phyloP scores from a whole-genome alignment of 37 sponge, comb jelly and placozoan species.

The Spongia lamella region DNA sequence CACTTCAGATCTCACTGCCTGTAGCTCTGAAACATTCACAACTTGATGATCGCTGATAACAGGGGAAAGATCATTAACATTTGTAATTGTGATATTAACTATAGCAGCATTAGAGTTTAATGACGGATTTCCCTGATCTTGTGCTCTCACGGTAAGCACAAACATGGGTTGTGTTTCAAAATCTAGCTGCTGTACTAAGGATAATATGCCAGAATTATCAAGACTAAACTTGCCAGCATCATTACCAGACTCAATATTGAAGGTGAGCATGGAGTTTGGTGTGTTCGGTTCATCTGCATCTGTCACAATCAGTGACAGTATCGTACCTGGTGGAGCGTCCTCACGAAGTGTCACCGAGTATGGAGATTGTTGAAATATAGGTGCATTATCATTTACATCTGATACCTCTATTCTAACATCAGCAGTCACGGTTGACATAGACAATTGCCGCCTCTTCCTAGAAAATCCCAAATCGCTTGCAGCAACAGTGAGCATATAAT shows the following conservation, averaged over 20 bases:
- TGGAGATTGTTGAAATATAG: slow-evolving; percentile 4
- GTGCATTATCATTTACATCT: slow-evolving; percentile 43
- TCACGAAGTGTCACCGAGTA: background rate
- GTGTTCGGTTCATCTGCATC: slow-evolving; percentile 25
- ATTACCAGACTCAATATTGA: slow-evolving; percentile 57
- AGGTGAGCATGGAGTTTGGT: slow-evolving; percentile 26
- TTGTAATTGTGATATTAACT: too few species aligned
- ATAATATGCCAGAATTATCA: background rate
- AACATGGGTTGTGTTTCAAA: slow-evolving; percentile 1
- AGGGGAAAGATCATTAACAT: too few species aligned
- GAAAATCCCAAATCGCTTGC: slow-evolving; percentile 6
- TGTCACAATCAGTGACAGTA: slow-evolving; percentile 27
- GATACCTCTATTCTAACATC: slow-evolving; percentile 3
- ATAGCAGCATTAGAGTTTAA: too few species aligned
- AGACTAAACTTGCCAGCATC: slow-evolving; percentile 41
- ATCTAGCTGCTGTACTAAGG: slow-evolving; percentile 1
- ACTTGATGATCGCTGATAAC: too few species aligned
- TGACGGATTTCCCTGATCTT: too few species aligned
- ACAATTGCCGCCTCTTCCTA: too few species aligned
- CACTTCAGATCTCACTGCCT: too few species aligned
- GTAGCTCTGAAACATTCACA: too few species aligned
- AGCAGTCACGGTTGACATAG: background rate
- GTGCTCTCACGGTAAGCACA: background rate
- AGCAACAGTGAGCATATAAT: background rate
- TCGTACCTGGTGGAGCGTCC: background rate